phyloP scores from a whole-genome alignment of 2,888 invertebrate genomes.

The Caenorhabditis japonica region DNA sequence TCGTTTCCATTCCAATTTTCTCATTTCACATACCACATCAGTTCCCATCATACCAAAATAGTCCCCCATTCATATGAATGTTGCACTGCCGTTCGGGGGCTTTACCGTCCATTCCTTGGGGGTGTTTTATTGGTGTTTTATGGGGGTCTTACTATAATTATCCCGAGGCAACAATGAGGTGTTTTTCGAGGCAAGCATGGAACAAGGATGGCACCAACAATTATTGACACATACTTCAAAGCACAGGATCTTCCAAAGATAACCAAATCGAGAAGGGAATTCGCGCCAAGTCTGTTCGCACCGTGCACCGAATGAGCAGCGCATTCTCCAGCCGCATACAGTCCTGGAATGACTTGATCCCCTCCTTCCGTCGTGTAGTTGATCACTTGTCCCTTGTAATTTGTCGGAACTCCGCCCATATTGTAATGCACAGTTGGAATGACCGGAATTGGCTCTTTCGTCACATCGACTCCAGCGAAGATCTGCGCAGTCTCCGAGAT shows the following conservation, averaged over 20 bases:
- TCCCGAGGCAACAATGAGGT: too few relatives aligned
- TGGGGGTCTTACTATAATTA: too few relatives aligned
- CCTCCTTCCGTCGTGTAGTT: slow-evolving; percentile 67
- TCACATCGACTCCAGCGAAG: slow-evolving; percentile 98
- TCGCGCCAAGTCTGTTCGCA: slow-evolving; percentile 97
- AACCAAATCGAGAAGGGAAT: slow-evolving; percentile 95
- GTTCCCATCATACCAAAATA: too few relatives aligned
- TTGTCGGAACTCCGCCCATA: slow-evolving; percentile 99
- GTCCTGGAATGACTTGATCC: slow-evolving; percentile 85
- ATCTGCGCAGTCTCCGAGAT: slow-evolving; percentile 99
- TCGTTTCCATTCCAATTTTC: too few relatives aligned
- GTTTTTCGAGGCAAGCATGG: too few relatives aligned
- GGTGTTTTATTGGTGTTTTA: too few relatives aligned
- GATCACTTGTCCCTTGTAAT: slow-evolving; percentile 88
- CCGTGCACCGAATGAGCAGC: slow-evolving; percentile 97
- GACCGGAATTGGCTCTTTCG: slow-evolving; percentile 96
- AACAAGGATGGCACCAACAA: too few relatives aligned
- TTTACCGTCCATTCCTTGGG: too few relatives aligned
- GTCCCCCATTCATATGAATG: too few relatives aligned
- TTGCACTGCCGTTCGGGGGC: too few relatives aligned
- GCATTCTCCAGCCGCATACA: slow-evolving; percentile 94
- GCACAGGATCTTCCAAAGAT: slow-evolving; percentile 98
- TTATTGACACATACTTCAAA: slow-evolving; percentile 78
- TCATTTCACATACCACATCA: too few relatives aligned
- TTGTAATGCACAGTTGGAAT: slow-evolving; percentile 99